A percentile compares a stretch with the other conserved stretches of the same genome.
Conservation (phyloP, 2,888 invertebrate genomes). For the Panopea generosa region DNA sequence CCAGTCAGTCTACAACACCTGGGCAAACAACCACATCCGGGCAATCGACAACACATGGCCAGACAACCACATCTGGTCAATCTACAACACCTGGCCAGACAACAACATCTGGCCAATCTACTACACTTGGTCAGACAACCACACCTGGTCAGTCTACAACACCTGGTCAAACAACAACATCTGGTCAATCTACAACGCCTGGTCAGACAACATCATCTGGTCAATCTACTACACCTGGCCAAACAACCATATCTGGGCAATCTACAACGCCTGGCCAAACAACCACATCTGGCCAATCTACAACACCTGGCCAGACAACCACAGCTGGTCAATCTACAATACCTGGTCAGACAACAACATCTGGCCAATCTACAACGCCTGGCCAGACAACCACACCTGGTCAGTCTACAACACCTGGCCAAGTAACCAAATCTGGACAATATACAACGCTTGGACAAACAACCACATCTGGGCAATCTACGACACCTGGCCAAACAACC, state of each 20-base stretch:
- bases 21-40: too few relatives aligned
- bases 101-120: neutral
- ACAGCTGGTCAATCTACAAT: neutral
- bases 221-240: too few relatives aligned
- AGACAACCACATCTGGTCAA: too few relatives aligned
- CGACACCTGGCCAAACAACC: neutral
- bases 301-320: neutral
- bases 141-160: neutral
- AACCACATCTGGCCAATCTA: neutral
- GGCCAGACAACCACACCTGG: neutral
- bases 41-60: too few relatives aligned
- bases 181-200: slow-evolving; percentile 4
- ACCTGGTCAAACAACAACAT: neutral
- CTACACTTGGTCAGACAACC: slow-evolving; percentile 16
- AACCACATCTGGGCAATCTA: neutral
- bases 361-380: neutral
- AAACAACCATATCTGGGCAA: too few relatives aligned
- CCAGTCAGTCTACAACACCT: too few relatives aligned
- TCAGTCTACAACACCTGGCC: neutral
- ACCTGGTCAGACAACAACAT: neutral
- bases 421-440: neutral
- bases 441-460: neutral
- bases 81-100: too few relatives aligned
- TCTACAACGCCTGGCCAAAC: neutral
- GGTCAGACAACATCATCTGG: neutral